phyloP scores from a whole-genome alignment of 2,113 vertebrate genomes.

The Peromyscus maniculatus region DNA sequence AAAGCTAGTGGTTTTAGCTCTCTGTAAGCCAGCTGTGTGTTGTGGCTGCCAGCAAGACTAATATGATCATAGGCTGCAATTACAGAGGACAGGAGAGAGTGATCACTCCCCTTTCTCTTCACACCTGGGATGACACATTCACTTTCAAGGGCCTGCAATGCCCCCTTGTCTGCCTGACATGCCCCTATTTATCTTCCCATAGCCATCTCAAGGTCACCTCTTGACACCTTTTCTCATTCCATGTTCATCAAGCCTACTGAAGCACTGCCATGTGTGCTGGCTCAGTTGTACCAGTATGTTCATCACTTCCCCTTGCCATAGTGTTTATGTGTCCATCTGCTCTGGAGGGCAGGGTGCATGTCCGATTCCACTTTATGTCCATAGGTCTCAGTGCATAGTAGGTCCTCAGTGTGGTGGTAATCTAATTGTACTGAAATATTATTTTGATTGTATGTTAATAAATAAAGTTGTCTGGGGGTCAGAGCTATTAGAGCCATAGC shows the following conservation, averaged over 20 bases:
- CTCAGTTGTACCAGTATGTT: neutral
- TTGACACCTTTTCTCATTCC: neutral
- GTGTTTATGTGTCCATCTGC: slow-evolving; percentile 1
- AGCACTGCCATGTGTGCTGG: neutral
- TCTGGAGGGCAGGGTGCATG: neutral
- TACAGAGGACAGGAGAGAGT: neutral
- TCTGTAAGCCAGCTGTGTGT: slow-evolving; percentile 59
- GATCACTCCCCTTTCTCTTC: slow-evolving; percentile 16
- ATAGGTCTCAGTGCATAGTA: neutral
- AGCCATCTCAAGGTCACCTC: slow-evolving; percentile 60
- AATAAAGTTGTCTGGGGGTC: no score
- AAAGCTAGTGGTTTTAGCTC: slow-evolving; percentile 58
- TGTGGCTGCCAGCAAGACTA: slow-evolving; percentile 71
- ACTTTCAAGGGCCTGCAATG: neutral
- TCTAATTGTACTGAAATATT: no score
- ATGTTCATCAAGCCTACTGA: neutral
- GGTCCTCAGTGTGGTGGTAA: no score
- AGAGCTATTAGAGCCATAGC: no score
- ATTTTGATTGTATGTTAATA: no score
- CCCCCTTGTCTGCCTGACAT: slow-evolving; percentile 14
- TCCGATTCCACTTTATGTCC: neutral
- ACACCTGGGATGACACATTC: slow-evolving; percentile 55
- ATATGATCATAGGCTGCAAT: slow-evolving; percentile 62
- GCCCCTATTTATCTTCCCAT: slow-evolving; percentile 45
- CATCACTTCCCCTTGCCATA: neutral